Conservation (phyloP, 2,888 invertebrate species). For the Andrena bicolor region DNA sequence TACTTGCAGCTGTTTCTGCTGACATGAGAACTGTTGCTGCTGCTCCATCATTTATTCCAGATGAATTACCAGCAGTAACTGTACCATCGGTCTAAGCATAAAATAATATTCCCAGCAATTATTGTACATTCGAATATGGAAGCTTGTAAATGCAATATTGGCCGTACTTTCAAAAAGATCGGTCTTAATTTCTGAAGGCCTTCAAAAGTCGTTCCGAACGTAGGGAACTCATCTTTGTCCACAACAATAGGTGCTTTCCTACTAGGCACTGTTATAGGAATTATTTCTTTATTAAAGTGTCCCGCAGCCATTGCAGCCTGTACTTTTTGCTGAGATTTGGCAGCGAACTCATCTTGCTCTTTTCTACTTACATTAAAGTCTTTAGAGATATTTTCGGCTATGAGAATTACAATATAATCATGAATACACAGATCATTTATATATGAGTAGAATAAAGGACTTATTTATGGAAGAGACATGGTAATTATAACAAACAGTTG, state of each 20-base stretch:
- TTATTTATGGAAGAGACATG: no score
- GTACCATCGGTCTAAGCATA: conserved; percentile 86
- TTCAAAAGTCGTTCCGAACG: conserved; percentile 87
- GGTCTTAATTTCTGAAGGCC: conserved; percentile 88
- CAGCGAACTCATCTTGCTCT: conserved; percentile 90
- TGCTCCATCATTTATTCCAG: conserved; percentile 95
- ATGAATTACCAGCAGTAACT: conserved; percentile 92
- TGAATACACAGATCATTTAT: not conserved
- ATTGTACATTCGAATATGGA: conserved; percentile 6
- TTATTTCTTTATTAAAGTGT: conserved; percentile 90
- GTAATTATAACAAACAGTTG: not conserved
- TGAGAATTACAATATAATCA: not conserved
- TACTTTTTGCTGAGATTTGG: conserved; percentile 89
- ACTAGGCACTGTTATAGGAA: conserved; percentile 87
- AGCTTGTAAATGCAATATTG: conserved; percentile 2
- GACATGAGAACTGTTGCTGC: conserved; percentile 93
- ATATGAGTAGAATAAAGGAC: not conserved
- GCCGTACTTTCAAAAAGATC: conserved; percentile 87
- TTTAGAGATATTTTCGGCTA: conserved; percentile 92
- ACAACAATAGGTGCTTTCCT: conserved; percentile 86
- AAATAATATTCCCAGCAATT: conserved; percentile 17
- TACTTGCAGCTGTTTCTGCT: conserved; percentile 86
- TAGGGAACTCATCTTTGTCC: conserved; percentile 90
- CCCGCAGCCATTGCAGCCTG: conserved; percentile 88
- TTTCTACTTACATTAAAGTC: conserved; percentile 88